phyloP scores from a whole-genome alignment of 2,888 invertebrate genomes.

The Hedya salicella region DNA sequence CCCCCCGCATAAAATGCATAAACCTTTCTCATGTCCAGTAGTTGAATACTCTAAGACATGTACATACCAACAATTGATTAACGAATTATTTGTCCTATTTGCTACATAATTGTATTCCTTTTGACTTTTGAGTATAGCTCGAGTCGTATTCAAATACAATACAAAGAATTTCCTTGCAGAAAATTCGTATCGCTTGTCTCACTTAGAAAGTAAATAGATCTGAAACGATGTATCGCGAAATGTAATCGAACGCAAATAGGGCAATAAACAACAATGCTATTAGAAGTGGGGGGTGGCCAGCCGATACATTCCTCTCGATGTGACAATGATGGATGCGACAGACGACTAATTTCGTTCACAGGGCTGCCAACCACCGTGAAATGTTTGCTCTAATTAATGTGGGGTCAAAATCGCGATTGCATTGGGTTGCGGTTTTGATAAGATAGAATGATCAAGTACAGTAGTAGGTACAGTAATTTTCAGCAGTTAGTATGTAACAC shows the following conservation, averaged over 20 bases:
- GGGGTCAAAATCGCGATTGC: slow-evolving; percentile 29
- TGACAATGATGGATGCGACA: slow-evolving; percentile 44
- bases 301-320: slow-evolving; percentile 43
- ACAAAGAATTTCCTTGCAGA: neutral
- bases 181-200: neutral
- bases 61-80: too few species aligned
- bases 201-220: neutral
- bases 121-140: too few species aligned
- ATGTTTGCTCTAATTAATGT: slow-evolving; percentile 42
- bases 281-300: slow-evolving; percentile 41
- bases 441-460: slow-evolving; percentile 3
- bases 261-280: slow-evolving; percentile 42
- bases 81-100: too few species aligned
- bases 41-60: too few species aligned
- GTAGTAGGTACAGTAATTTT: too few species aligned
- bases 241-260: slow-evolving; percentile 36
- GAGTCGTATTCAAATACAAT: too few species aligned
- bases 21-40: too few species aligned
- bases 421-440: neutral
- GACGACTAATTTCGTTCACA: slow-evolving; percentile 42
- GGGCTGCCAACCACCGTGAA: slow-evolving; percentile 39
- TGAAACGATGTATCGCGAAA: neutral
- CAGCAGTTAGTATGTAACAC: too few species aligned
- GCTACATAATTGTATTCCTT: too few species aligned
- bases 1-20: too few species aligned